A percentile compares a stretch with the other conserved stretches of the same genome.
phyloP scores from a whole-genome alignment of 2,888 invertebrate genomes.

The Eucriotettix oculatus region DNA sequence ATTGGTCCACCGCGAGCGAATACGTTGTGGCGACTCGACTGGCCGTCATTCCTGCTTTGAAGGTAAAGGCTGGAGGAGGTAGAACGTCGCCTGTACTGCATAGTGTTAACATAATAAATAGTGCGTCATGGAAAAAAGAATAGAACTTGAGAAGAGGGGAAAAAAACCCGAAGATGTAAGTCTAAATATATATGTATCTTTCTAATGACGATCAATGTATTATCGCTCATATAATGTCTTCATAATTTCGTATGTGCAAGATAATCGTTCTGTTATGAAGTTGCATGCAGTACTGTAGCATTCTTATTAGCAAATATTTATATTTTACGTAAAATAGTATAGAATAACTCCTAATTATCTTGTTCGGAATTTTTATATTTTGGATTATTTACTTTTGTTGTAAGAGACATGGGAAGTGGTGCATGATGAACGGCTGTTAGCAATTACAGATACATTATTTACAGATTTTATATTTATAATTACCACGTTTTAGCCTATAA shows the following conservation, averaged over 20 bases:
- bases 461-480: no score
- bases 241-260: not conserved
- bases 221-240: not conserved
- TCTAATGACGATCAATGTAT: not conserved
- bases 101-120: conserved; percentile 7
- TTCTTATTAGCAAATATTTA: no score
- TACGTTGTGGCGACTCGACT: conserved; percentile 21
- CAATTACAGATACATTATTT: no score
- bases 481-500: no score
- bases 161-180: conserved; percentile 79
- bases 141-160: conserved; percentile 87
- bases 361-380: no score
- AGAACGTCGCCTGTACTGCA: conserved; percentile 14
- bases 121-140: conserved; percentile 75
- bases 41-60: conserved; percentile 27
- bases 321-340: no score
- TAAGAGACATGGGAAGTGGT: no score
- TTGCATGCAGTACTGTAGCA: not conserved
- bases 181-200: conserved; percentile 9
- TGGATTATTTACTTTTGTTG: no score
- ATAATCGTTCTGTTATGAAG: not conserved
- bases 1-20: conserved; percentile 14
- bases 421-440: no score
- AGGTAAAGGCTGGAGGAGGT: conserved; percentile 21
- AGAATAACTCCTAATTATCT: no score